These are phyloP conservation scores for Sinonovacula constricta DNA, from an alignment of 1,140 invertebrate species.

Conservation along the genomic window DNA sequence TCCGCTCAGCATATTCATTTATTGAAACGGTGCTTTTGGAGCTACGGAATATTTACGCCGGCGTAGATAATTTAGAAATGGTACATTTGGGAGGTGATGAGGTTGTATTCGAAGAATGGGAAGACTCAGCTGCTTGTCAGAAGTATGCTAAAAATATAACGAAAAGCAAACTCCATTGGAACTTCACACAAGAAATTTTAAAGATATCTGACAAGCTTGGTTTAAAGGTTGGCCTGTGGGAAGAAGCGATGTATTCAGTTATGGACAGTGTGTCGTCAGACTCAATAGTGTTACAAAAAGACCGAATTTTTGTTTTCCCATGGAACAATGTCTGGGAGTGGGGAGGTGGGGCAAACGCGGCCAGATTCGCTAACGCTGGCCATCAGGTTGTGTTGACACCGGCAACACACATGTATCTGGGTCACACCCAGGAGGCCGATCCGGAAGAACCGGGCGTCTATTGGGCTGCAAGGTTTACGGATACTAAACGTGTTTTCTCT, in stretches of 20 bases:
- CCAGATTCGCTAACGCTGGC: slow-evolving; percentile 54
- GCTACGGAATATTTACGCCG: neutral
- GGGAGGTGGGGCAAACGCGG: slow-evolving; percentile 43
- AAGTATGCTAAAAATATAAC: slow-evolving; percentile 22
- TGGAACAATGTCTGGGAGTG: slow-evolving; percentile 65
- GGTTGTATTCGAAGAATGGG: neutral
- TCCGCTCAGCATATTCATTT: slow-evolving; percentile 69
- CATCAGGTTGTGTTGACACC: slow-evolving; percentile 66
- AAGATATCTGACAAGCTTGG: slow-evolving; percentile 25
- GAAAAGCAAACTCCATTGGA: neutral
- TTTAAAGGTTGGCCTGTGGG: slow-evolving; percentile 66
- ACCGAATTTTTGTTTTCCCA: slow-evolving; percentile 37
- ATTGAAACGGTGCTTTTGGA: slow-evolving; percentile 18
- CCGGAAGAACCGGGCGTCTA: slow-evolving; percentile 73
- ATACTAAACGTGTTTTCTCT: slow-evolving; percentile 59
- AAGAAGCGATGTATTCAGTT: slow-evolving; percentile 63
- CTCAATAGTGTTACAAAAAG: slow-evolving; percentile 18
- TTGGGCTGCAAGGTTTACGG: slow-evolving; percentile 69
- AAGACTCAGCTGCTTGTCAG: neutral
- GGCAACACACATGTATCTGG: slow-evolving; percentile 71
- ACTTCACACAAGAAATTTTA: neutral
- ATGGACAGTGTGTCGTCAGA: slow-evolving; percentile 33
- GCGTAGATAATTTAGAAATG: neutral
- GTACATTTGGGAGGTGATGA: neutral
- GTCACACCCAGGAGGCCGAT: slow-evolving; percentile 72